phyloP scores from a whole-genome alignment of 2,888 invertebrate genomes.

The Plutella xylostella region DNA sequence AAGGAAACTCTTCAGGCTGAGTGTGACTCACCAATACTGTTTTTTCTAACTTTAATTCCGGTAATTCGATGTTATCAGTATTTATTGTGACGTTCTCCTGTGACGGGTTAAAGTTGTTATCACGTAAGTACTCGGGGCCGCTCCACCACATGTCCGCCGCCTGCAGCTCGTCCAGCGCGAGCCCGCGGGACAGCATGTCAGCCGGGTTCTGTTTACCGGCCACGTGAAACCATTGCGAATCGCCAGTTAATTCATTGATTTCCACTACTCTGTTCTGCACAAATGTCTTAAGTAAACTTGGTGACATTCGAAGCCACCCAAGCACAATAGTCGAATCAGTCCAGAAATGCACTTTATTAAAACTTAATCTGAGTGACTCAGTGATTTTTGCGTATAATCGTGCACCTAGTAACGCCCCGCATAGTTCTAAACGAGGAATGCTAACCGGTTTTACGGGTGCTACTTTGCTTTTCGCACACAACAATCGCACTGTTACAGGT shows the following conservation, averaged over 20 bases:
- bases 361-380: constrained; percentile 1
- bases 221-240: constrained; percentile 12
- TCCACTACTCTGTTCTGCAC: constrained; percentile 13
- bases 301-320: constrained; percentile 3
- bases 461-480: background rate
- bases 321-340: constrained; percentile 2
- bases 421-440: background rate
- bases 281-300: background rate
- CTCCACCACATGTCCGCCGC: constrained; percentile 18
- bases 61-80: constrained; percentile 4
- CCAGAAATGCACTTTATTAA: constrained; percentile 2
- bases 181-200: constrained; percentile 19
- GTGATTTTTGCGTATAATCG: background rate
- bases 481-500: background rate
- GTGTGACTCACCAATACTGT: constrained; percentile 4
- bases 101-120: constrained; percentile 4
- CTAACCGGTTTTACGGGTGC: background rate
- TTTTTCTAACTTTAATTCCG: constrained; percentile 8
- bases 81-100: background rate
- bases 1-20: constrained; percentile 4
- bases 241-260: constrained; percentile 18
- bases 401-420: background rate
- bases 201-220: constrained; percentile 19
- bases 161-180: constrained; percentile 9
- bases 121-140: constrained; percentile 16